Evolutionary conservation across 2,113 vertebrate genomes (phyloP).

Genomic region (Cranoglanis bouderius): DNA sequence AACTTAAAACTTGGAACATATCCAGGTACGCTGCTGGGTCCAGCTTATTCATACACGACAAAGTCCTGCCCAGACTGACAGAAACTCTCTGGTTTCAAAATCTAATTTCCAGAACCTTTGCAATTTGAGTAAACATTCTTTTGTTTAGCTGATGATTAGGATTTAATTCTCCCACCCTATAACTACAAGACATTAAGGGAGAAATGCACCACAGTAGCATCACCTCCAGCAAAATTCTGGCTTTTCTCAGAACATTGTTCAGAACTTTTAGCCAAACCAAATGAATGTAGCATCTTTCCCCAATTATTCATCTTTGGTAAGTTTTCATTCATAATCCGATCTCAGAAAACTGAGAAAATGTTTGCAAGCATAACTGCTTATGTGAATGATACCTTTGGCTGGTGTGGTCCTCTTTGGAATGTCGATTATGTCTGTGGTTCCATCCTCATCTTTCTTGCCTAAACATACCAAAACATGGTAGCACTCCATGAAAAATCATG

Average conservation of each 20-base stretch:
- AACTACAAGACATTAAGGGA: not conserved
- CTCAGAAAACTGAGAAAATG: not conserved
- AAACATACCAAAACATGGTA: constrained; percentile 36
- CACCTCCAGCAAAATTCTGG: not conserved
- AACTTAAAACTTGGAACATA: not conserved
- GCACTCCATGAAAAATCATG: not conserved
- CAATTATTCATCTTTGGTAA: not conserved
- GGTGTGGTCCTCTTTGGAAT: constrained; percentile 90
- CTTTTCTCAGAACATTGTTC: not conserved
- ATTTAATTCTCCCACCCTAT: not conserved
- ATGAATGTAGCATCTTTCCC: not conserved
- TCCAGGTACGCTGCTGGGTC: not conserved
- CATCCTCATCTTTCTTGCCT: constrained; percentile 88
- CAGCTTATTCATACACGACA: not conserved
- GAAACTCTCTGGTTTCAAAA: too few relatives aligned
- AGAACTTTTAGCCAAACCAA: not conserved
- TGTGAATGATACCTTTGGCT: constrained; percentile 81
- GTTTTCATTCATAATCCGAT: not conserved
- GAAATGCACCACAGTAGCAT: not conserved
- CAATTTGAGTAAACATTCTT: too few relatives aligned
- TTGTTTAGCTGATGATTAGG: not conserved
- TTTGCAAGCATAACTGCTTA: not conserved
- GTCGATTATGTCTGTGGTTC: constrained; percentile 79
- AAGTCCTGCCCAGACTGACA: too few relatives aligned
- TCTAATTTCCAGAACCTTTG: too few relatives aligned